Evolutionary conservation across 2,888 invertebrate genomes (phyloP).

Genomic region (Drosophila sordidula): DNA sequence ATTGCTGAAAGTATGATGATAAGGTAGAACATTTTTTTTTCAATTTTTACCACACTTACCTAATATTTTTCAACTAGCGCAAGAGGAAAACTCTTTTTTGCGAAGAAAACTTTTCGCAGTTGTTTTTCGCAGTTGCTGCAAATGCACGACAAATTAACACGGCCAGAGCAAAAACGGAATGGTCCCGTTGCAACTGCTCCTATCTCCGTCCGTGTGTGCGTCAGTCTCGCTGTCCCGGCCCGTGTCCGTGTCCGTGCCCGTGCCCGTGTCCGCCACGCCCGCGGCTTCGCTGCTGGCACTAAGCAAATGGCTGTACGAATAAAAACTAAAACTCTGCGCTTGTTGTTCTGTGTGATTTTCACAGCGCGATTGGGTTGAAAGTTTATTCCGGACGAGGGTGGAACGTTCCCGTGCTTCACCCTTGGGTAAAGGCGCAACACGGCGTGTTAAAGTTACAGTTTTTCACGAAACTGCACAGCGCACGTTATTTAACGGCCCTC

Average conservation of each 20-base stretch:
- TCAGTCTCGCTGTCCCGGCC: background rate
- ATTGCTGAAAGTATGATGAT: slow-evolving; percentile 8
- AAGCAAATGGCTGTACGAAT: slow-evolving; percentile 47
- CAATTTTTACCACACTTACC: slow-evolving; percentile 35
- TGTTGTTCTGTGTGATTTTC: slow-evolving; percentile 56
- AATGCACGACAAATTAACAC: slow-evolving; percentile 77
- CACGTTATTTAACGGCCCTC: slow-evolving; percentile 2
- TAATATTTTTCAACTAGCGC: background rate
- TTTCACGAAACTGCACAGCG: slow-evolving; percentile 20
- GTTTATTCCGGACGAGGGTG: slow-evolving; percentile 43
- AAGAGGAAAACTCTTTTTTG: slow-evolving; percentile 11
- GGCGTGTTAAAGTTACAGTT: slow-evolving; percentile 52
- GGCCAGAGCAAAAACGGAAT: slow-evolving; percentile 31
- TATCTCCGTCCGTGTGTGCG: background rate
- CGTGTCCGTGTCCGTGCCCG: slow-evolving; percentile 18
- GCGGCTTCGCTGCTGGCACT: slow-evolving; percentile 50
- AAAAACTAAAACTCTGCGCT: slow-evolving; percentile 71
- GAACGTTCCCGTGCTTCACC: slow-evolving; percentile 28
- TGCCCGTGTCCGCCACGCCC: slow-evolving; percentile 45
- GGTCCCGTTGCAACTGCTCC: slow-evolving; percentile 46
- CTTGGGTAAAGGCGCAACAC: slow-evolving; percentile 54
- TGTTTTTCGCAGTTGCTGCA: slow-evolving; percentile 36
- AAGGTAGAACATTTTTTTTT: background rate
- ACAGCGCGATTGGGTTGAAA: slow-evolving; percentile 48
- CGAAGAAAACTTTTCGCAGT: slow-evolving; percentile 44